These are phyloP conservation scores for Sebastes hubbsi DNA, from an alignment of 2,797 vertebrate genomes.

Conservation along the genomic window DNA sequence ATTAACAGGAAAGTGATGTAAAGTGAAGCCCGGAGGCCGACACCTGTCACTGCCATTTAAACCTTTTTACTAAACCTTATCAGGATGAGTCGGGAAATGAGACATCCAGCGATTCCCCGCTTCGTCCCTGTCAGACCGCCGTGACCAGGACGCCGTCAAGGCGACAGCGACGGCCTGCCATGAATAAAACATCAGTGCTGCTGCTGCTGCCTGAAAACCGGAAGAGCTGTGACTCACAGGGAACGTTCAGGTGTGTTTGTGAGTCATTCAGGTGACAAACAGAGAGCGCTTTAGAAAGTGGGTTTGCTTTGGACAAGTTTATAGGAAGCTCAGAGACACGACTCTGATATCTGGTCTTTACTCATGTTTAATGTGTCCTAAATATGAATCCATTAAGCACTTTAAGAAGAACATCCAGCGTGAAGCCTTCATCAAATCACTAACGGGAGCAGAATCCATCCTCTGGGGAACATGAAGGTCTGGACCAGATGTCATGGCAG, in stretches of 20 bases:
- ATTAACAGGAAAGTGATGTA: conserved; percentile 69
- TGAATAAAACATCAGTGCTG: conserved; percentile 67
- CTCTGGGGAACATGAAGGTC: neutral
- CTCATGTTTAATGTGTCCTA: neutral
- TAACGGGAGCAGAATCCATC: too few species aligned
- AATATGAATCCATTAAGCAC: neutral
- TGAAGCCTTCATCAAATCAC: too few species aligned
- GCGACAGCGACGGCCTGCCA: conserved; percentile 20
- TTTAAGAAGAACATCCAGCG: too few species aligned
- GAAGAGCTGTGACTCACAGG: conserved; percentile 8
- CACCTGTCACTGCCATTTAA: conserved; percentile 75
- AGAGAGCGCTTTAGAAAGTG: neutral
- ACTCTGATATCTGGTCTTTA: too few species aligned
- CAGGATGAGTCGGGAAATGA: conserved; percentile 61
- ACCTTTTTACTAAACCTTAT: conserved; percentile 63
- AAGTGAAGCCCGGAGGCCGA: conserved; percentile 75
- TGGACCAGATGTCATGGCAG: neutral
- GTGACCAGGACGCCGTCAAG: conserved; percentile 15
- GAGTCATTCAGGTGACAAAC: conserved; percentile 17
- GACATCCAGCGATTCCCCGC: conserved; percentile 45
- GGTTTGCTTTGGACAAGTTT: neutral
- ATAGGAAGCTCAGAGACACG: neutral
- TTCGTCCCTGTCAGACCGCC: conserved; percentile 52
- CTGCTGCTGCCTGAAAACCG: neutral
- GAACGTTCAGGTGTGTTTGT: conserved; percentile 8